Conservation (phyloP, 2,797 vertebrate species). For the Tragopan temminckii region DNA sequence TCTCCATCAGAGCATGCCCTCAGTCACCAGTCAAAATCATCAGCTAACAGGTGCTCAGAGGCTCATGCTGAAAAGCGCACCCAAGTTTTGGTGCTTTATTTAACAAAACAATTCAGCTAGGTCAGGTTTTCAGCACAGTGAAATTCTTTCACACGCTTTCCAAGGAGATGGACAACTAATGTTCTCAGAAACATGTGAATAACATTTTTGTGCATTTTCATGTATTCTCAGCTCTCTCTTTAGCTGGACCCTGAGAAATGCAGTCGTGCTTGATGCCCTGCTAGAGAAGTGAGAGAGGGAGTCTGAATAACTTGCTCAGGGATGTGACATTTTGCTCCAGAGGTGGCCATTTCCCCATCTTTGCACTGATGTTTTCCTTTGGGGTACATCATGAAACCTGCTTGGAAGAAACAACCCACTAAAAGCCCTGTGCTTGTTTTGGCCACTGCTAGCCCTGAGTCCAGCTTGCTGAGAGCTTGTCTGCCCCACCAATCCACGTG, state of each 20-base stretch:
- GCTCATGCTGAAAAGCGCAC: background rate
- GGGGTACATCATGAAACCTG: background rate
- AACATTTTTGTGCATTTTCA: background rate
- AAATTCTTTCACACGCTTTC: background rate
- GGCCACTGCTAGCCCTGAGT: background rate
- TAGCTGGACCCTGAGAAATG: background rate
- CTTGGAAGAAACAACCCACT: background rate
- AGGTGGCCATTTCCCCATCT: background rate
- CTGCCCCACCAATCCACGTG: background rate
- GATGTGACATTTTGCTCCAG: background rate
- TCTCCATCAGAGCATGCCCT: fast-evolving
- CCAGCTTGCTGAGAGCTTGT: background rate
- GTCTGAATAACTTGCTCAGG: background rate
- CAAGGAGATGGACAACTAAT: background rate
- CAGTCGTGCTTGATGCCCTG: background rate
- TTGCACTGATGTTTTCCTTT: background rate
- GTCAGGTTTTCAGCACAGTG: background rate
- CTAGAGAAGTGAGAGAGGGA: background rate
- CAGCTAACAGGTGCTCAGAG: background rate
- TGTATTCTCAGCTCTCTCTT: background rate
- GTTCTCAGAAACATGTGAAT: background rate
- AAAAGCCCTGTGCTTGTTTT: background rate
- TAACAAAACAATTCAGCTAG: background rate
- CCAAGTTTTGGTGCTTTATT: background rate
- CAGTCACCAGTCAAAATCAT: background rate